Evolutionary conservation across 2,113 vertebrate genomes (phyloP), one percentile per base, ranked within the genome.

Genomic region (Tychaedon coryphoeus): DNA sequence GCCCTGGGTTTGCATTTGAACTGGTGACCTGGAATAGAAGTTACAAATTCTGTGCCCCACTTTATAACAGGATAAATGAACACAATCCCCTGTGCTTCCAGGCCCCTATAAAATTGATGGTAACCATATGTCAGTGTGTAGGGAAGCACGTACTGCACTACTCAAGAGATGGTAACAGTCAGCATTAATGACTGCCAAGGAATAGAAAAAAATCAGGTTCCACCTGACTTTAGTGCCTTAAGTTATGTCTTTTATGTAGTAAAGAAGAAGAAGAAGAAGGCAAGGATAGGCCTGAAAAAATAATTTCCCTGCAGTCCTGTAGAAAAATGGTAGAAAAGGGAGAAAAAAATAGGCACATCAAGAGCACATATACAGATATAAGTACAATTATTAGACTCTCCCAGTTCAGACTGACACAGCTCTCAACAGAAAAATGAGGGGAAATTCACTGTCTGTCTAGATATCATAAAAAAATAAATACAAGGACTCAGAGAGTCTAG

Each of bases 381-480:
- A 72, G 10, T 15, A 53, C 36, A 47, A 25, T 91, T 91, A 61
- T 61, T 81, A 77, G 45, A 18, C 47, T 85, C 4, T 47, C 31
- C 12, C 28, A 50, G 48, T 61, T 95, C 43, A 93, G 82, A 88
- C 47, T 62, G 74, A 50, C 51, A 80, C 10, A 29, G 24, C 7
- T 62, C 73, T 88, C 33, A 16, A 61, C 24, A 86, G 71, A 92
- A 83, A 62, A 90, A 85, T 79, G 29, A 66, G n/a, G 31, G 33
- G 15, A 85, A 76, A 75, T 38, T 82, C 54, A 43, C 58, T 76
- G 31, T 43, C 43, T 90, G 53, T 91, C 84, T 82, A 90, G 81
- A 89, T 74, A 70, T 38, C 82, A 70, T 93, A 69, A 93, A 82
- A 92, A 87, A 96, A 72, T 85, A 82, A 95, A 74, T 53, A 71